These are phyloP conservation scores for Wiebesia pumilae DNA, from an alignment of 1,140 invertebrate species.

Conservation along the genomic window DNA sequence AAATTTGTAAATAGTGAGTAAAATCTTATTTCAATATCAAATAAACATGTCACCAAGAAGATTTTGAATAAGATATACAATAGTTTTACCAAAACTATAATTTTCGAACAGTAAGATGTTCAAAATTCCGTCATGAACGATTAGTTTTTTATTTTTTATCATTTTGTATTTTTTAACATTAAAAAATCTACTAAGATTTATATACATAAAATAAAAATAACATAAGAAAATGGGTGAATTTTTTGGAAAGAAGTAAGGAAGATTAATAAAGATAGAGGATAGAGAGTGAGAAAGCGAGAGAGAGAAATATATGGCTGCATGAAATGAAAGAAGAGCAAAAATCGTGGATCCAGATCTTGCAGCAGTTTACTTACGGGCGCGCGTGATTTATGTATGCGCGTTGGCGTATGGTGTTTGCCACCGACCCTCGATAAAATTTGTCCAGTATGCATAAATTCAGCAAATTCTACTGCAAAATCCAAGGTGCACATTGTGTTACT, in stretches of 20 bases:
- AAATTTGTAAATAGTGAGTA: too few species aligned
- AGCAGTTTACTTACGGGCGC: neutral
- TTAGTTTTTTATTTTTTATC: too few species aligned
- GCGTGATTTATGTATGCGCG: slow-evolving; percentile 70
- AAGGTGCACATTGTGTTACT: slow-evolving; percentile 56
- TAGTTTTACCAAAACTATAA: too few species aligned
- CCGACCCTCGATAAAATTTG: slow-evolving; percentile 75
- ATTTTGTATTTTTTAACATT: too few species aligned
- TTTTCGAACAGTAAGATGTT: too few species aligned
- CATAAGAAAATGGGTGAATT: neutral
- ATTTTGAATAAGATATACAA: too few species aligned
- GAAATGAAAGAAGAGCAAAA: slow-evolving; percentile 25
- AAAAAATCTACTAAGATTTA: neutral
- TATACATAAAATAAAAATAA: neutral
- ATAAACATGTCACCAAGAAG: too few species aligned
- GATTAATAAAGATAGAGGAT: neutral
- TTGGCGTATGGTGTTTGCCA: slow-evolving; percentile 73
- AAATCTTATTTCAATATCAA: too few species aligned
- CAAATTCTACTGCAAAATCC: slow-evolving; percentile 63
- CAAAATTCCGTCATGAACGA: too few species aligned
- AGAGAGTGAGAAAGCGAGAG: neutral
- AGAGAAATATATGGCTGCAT: neutral
- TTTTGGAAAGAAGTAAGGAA: neutral
- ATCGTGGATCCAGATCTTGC: slow-evolving; percentile 48
- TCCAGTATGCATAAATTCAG: slow-evolving; percentile 73